Base-by-base conservation (phyloP, 2,113 vertebrate genomes). In the Struthio camelus region DNA sequence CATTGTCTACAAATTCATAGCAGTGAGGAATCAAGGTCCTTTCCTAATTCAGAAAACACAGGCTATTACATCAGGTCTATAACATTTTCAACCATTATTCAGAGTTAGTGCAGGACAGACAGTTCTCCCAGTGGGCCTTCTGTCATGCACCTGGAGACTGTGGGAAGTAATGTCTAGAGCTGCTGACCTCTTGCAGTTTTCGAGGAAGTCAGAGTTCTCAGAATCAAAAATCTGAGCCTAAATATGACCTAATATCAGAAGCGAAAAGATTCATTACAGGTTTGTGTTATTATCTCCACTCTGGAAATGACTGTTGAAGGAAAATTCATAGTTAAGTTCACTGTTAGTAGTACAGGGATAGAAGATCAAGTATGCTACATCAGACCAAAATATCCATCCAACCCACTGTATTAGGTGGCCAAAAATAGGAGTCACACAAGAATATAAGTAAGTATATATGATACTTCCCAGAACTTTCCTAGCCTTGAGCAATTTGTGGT, bases 101-200 rank as follows among this genome's bases (percentile, higher is more conserved):
- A 11, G 81, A 82, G 22, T 96, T 91, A 61, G 42, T 66, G 72
- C 85, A 90, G 82, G 59, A 96, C 75, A 64, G 81, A 91, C 62
- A 36, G 75, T 53, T 96, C 69, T 76, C 79, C 76, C 40, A 19
- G 46, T 0, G 11, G 85, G 70, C 93, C 85, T 44, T 82, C 87
- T 91, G 67, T 94, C 66, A 73, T 22, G 81, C 89, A 95, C 87
- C 90, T 93, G 80, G 91, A 89, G 40, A 78, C n/a, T 75, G 89
- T 94, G 80, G 69, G 94, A 96, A 96, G 56, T 59, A 17, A 59
- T 59, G 32, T 59, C 56, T 59, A 46, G 44, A 69, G 66, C 42
- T 46, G 66, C 87, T 44, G 58, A 66, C 50, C n/a, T 89, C 58
- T 64, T 65, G 53, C n/a, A 80, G 44, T 93, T n/a, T 93, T 46